Conservation (phyloP, 2,113 vertebrate genomes). For the Serilophus lunatus region DNA sequence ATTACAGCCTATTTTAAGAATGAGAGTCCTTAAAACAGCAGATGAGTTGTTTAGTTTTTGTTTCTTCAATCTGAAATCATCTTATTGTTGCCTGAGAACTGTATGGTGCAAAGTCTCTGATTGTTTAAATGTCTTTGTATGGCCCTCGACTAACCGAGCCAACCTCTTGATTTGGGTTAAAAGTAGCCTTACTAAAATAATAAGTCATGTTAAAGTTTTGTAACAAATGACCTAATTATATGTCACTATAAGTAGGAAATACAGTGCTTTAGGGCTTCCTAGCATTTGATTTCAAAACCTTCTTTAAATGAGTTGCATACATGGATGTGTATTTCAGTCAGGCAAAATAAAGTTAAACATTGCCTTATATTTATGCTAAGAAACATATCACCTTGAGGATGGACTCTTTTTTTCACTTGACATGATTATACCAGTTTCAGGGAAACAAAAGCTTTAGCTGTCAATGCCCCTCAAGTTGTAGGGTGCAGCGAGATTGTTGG, state of each 20-base stretch:
- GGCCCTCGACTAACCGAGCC: not conserved
- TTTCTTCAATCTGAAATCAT: not conserved
- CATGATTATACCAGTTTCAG: not conserved
- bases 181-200: not conserved
- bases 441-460: not conserved
- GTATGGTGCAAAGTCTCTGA: not conserved
- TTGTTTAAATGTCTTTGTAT: not conserved
- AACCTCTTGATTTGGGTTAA: not conserved
- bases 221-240: not conserved
- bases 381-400: not conserved
- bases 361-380: not conserved
- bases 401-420: not conserved
- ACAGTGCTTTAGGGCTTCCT: not conserved
- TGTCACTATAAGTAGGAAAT: not conserved
- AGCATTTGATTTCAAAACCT: not conserved
- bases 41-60: not conserved
- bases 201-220: not conserved
- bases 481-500: not conserved
- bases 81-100: not conserved
- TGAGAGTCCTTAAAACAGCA: not conserved
- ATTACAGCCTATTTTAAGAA: not conserved
- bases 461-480: not conserved
- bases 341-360: not conserved
- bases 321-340: not conserved
- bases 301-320: not conserved